These are phyloP conservation scores for Pelecanus crispus DNA, from an alignment of 2,113 vertebrate genomes.

Conservation along the genomic window DNA sequence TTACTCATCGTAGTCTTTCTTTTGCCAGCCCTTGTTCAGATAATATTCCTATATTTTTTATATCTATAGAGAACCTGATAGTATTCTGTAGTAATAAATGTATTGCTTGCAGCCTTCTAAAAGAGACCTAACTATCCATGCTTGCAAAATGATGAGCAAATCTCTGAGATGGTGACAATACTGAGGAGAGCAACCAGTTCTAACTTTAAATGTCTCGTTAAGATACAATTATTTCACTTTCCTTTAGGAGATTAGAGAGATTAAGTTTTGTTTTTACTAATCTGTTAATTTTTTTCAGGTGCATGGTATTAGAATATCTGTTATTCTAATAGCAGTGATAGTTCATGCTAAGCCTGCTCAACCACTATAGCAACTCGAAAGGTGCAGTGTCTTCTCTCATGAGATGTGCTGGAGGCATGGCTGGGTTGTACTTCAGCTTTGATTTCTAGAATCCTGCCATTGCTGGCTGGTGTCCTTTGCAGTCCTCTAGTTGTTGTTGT, in stretches of 20 bases:
- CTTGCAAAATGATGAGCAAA: not conserved
- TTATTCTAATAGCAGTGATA: not conserved
- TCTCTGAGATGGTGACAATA: not conserved
- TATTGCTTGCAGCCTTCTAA: not conserved
- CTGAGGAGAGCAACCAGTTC: not conserved
- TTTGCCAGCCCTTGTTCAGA: not conserved
- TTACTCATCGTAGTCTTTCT: not conserved
- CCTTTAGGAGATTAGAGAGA: not conserved
- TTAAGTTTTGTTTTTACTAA: not conserved
- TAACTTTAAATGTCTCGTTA: not conserved
- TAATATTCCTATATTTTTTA: not conserved
- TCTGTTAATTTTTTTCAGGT: not conserved
- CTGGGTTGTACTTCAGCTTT: not conserved
- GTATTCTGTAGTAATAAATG: not conserved
- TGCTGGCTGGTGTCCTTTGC: not conserved
- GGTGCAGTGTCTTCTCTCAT: not conserved
- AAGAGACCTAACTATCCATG: not conserved
- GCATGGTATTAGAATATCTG: not conserved
- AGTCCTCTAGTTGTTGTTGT: not conserved
- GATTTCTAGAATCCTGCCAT: not conserved
- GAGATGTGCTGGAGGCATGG: not conserved
- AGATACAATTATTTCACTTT: not conserved
- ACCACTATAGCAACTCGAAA: not conserved
- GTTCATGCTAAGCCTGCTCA: not conserved
- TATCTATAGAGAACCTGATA: not conserved